These are phyloP conservation scores for Drosophila yakuba DNA, from an alignment of 1,140 invertebrate species.

Conservation along the genomic window DNA sequence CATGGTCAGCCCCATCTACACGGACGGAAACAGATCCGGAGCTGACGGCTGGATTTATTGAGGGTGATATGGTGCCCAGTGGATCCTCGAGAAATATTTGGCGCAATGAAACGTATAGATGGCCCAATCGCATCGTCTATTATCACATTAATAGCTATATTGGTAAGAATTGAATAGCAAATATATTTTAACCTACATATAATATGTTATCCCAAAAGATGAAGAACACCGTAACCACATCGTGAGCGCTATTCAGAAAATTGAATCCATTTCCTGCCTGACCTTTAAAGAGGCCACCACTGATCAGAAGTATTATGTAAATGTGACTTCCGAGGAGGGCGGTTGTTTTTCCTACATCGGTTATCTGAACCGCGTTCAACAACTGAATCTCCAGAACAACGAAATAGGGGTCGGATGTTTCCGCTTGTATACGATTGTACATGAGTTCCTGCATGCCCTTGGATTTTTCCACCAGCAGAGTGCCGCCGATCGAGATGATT, in stretches of 20 bases:
- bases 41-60: conserved; percentile 53
- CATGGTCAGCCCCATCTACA: conserved; percentile 7
- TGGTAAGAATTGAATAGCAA: conserved; percentile 16
- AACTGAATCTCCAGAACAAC: conserved; percentile 85
- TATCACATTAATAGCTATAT: conserved; percentile 86
- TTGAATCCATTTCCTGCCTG: conserved; percentile 58
- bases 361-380: conserved; percentile 85
- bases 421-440: conserved; percentile 87
- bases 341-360: conserved; percentile 86
- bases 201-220: conserved; percentile 24
- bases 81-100: conserved; percentile 85
- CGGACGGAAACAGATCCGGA: conserved; percentile 59
- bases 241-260: conserved; percentile 28
- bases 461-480: conserved; percentile 88
- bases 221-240: conserved; percentile 56
- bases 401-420: conserved; percentile 86
- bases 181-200: not conserved
- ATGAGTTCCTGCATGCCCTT: conserved; percentile 88
- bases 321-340: conserved; percentile 49
- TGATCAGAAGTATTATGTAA: conserved; percentile 57
- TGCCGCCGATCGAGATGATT: conserved; percentile 87
- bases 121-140: conserved; percentile 87
- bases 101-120: conserved; percentile 86
- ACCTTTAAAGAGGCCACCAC: conserved; percentile 61
- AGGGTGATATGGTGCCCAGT: conserved; percentile 70